Percentiles rank a stretch among this genome's conserved stretches.
These are phyloP conservation scores for Aleadryas rufinucha DNA, from an alignment of 2,113 vertebrate genomes.

Conservation along the genomic window DNA sequence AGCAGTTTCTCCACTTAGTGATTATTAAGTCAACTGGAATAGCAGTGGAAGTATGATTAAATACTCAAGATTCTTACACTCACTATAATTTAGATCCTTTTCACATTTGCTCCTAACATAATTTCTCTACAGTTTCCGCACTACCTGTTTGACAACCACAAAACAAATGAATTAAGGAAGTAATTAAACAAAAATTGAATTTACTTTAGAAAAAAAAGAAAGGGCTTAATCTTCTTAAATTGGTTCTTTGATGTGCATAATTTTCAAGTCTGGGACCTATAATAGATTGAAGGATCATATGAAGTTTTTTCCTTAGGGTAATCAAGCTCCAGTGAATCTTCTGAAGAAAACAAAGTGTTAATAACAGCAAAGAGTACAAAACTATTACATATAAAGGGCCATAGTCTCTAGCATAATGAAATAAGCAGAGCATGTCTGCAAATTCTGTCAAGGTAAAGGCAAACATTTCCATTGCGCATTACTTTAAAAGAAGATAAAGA, in stretches of 20 bases:
- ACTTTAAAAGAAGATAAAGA: constrained; percentile 72
- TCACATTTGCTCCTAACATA: background rate
- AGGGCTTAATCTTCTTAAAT: constrained; percentile 33
- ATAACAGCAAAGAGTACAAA: constrained; percentile 44
- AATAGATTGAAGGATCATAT: constrained; percentile 22
- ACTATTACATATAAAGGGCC: constrained; percentile 38
- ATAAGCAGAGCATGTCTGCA: constrained; percentile 45
- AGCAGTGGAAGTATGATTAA: background rate
- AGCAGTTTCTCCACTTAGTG: background rate
- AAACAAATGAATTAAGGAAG: constrained; percentile 29
- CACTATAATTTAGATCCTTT: background rate
- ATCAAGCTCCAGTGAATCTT: constrained; percentile 8
- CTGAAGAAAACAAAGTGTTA: constrained; percentile 32
- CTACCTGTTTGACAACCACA: background rate
- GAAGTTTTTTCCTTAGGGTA: constrained; percentile 1
- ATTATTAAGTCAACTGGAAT: background rate
- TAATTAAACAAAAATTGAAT: constrained; percentile 33
- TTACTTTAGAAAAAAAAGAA: background rate
- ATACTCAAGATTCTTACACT: background rate
- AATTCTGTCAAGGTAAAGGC: constrained; percentile 50
- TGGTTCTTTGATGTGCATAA: background rate
- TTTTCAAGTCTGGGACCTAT: constrained; percentile 19
- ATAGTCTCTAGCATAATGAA: constrained; percentile 57
- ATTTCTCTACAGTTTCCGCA: background rate
- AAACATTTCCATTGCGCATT: constrained; percentile 59